Percentiles rank a stretch among this genome's conserved stretches.
These are phyloP conservation scores for Diloba caeruleocephala DNA, from an alignment of 2,888 invertebrate genomes.

Conservation along the genomic window DNA sequence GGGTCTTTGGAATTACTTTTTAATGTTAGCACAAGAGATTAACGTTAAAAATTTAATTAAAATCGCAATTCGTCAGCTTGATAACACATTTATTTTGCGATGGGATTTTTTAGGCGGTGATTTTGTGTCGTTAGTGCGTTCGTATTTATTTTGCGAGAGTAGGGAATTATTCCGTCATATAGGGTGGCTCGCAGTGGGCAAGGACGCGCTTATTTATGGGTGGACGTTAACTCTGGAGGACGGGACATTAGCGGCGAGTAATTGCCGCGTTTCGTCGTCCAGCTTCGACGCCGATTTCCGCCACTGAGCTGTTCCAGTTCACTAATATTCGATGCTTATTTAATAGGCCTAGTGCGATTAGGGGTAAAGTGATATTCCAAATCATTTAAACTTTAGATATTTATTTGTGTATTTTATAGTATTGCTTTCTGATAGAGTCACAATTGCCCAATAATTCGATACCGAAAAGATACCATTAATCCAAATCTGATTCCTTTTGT, in stretches of 20 bases:
- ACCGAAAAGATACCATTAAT: no score
- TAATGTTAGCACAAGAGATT: constrained; percentile 66
- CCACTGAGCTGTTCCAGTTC: constrained; percentile 12
- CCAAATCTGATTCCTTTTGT: no score
- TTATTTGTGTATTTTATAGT: not conserved
- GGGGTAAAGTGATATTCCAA: no score
- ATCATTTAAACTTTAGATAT: constrained; percentile 9
- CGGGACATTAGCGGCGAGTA: constrained; percentile 69
- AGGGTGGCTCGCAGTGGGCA: constrained; percentile 61
- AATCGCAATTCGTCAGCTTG: constrained; percentile 58
- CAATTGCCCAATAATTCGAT: no score
- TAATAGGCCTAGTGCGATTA: constrained; percentile 32
- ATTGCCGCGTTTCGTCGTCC: constrained; percentile 48
- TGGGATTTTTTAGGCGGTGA: constrained; percentile 52
- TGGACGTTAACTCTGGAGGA: constrained; percentile 68
- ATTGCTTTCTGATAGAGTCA: no score
- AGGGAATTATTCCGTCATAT: constrained; percentile 67
- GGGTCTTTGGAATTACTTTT: constrained; percentile 67
- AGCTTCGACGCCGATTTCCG: constrained; percentile 2
- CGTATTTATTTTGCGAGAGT: constrained; percentile 61
- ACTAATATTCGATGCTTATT: constrained; percentile 44
- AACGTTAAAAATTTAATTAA: constrained; percentile 73
- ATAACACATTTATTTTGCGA: constrained; percentile 56
- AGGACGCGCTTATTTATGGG: constrained; percentile 71
- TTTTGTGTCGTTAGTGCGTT: constrained; percentile 59